A percentile compares a stretch with the other conserved stretches of the same genome.
Conservation (phyloP, 2,888 invertebrate genomes). For the Oscheius myriophilus region DNA sequence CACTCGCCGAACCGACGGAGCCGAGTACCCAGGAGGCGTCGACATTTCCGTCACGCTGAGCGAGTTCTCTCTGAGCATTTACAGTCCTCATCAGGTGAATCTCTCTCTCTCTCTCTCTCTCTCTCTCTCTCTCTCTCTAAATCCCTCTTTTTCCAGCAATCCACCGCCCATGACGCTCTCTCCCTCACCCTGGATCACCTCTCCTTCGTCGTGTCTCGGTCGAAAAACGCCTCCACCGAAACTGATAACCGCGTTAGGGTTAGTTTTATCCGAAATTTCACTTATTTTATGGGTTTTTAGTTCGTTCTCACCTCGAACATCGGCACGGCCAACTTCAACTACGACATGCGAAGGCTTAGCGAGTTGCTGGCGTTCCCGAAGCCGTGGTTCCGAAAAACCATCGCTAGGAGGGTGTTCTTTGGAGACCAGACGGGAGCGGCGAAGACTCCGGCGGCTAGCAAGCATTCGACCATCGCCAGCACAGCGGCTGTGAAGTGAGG, state of each 20-base stretch:
- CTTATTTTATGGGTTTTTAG: slow-evolving; percentile 34
- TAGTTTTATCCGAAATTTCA: slow-evolving; percentile 11
- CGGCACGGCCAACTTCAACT: slow-evolving; percentile 82
- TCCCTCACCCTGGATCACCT: slow-evolving; percentile 62
- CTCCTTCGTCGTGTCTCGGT: slow-evolving; percentile 60
- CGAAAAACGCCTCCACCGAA: slow-evolving; percentile 59
- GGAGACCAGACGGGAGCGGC: slow-evolving; percentile 78
- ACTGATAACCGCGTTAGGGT: slow-evolving; percentile 61
- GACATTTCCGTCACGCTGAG: slow-evolving; percentile 95
- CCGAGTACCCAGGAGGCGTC: slow-evolving; percentile 71
- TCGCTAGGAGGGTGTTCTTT: slow-evolving; percentile 87
- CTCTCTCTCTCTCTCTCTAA: background rate
- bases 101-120: background rate
- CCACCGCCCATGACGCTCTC: slow-evolving; percentile 49
- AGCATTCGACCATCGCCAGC: slow-evolving; percentile 25
- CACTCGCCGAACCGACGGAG: slow-evolving; percentile 74
- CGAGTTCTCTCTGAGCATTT: slow-evolving; percentile 96
- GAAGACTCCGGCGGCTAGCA: slow-evolving; percentile 12
- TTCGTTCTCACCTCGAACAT: slow-evolving; percentile 63
- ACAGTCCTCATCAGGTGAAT: slow-evolving; percentile 83
- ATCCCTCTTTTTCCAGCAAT: slow-evolving; percentile 7
- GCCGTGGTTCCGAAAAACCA: slow-evolving; percentile 84
- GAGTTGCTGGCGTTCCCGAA: slow-evolving; percentile 97
- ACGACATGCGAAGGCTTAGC: slow-evolving; percentile 94
- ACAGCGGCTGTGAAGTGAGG: background rate